A percentile compares a stretch with the other conserved stretches of the same genome.
phyloP scores from a whole-genome alignment of 2,888 invertebrate species.

The Harpalus rubripes region DNA sequence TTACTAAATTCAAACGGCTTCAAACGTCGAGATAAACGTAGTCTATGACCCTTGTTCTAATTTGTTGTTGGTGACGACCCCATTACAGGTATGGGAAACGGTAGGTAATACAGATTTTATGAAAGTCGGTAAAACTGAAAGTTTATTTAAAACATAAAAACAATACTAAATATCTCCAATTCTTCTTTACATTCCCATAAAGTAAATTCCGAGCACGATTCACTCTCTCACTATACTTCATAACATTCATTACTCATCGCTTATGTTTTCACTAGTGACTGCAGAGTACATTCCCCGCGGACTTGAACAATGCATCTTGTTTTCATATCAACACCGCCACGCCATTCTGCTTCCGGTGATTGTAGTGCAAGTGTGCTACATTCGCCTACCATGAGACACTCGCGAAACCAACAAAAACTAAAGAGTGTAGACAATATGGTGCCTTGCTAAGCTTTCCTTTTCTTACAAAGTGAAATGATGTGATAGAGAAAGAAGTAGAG shows the following conservation, averaged over 20 bases:
- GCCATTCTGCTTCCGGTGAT: constrained; percentile 27
- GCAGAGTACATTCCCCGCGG: background rate
- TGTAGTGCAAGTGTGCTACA: constrained; percentile 35
- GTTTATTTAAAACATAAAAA: no score
- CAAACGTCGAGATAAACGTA: no score
- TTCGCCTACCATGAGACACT: constrained; percentile 9
- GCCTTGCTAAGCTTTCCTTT: background rate
- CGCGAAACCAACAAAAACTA: constrained; percentile 8
- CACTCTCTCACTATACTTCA: background rate
- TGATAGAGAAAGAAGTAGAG: no score
- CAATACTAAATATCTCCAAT: no score
- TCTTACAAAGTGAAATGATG: background rate
- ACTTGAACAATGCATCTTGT: constrained; percentile 29
- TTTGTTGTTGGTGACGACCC: no score
- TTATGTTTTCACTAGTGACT: constrained; percentile 21
- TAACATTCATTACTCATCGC: background rate
- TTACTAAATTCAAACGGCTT: no score
- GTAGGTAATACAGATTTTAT: no score
- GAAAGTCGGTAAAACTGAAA: no score
- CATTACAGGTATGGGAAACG: no score
- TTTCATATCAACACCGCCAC: constrained; percentile 18
- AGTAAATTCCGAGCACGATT: no score
- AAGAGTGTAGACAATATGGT: background rate
- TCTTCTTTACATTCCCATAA: no score
- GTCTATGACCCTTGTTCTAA: no score